Percentiles rank a stretch among this genome's conserved stretches.
Conservation (phyloP, 2,797 vertebrate genomes). For the Cichlasoma orientale region DNA sequence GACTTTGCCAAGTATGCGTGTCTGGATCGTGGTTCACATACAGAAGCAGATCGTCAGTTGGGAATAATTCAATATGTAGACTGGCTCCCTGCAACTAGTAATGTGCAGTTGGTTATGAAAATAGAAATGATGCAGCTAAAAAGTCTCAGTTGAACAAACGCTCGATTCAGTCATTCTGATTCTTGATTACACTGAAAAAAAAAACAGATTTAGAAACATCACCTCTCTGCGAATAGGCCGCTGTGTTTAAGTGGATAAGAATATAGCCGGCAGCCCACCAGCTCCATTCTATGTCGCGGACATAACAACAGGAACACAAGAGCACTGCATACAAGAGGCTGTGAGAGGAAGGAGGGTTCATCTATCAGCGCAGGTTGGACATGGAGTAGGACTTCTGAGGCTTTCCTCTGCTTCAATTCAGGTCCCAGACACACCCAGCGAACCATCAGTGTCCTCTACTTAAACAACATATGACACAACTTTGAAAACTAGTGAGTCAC, state of each 20-base stretch:
- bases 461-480: conserved; percentile 6
- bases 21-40: conserved; percentile 18
- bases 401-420: conserved; percentile 22
- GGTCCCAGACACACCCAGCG: neutral
- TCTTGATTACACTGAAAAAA: conserved; percentile 48
- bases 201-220: conserved; percentile 34
- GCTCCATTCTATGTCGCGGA: conserved; percentile 49
- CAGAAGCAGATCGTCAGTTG: conserved; percentile 11
- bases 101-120: conserved; percentile 53
- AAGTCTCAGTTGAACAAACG: conserved; percentile 34
- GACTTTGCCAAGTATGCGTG: conserved; percentile 42
- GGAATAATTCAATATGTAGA: conserved; percentile 25
- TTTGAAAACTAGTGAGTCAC: conserved; percentile 20
- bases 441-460: neutral
- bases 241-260: conserved; percentile 48
- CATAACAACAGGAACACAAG: conserved; percentile 50
- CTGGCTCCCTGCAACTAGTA: conserved; percentile 28
- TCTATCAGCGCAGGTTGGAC: conserved; percentile 38
- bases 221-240: conserved; percentile 46
- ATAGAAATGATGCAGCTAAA: conserved; percentile 27
- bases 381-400: conserved; percentile 18
- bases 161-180: conserved; percentile 10
- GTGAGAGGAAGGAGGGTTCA: conserved; percentile 23
- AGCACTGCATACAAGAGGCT: conserved; percentile 15
- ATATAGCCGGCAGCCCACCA: conserved; percentile 41